Evolutionary conservation across 2,113 vertebrate species (phyloP).

Genomic region (Caranx melampygus): DNA sequence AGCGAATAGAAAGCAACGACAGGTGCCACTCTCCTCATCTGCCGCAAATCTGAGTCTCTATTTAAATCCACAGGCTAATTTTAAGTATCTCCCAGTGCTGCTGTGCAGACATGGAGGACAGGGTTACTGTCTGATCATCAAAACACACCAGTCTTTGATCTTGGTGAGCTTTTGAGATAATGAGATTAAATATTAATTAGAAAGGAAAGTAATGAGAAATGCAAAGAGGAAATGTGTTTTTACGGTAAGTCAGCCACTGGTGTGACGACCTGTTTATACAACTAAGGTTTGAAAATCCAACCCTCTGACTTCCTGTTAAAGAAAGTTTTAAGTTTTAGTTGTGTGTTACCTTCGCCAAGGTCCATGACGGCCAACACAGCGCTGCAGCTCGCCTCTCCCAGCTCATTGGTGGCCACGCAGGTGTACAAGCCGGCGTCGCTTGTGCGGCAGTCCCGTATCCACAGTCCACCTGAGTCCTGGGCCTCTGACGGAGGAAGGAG

Average conservation of each 20-base stretch:
- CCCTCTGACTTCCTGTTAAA: too few species aligned
- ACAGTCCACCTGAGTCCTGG: slow-evolving; percentile 89
- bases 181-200: neutral
- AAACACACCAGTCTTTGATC: neutral
- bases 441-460: slow-evolving; percentile 89
- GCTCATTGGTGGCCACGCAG: slow-evolving; percentile 88
- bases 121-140: slow-evolving; percentile 15
- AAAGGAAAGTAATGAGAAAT: neutral
- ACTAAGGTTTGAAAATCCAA: neutral
- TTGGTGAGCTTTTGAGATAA: neutral
- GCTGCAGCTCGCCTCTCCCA: slow-evolving; percentile 87
- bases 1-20: slow-evolving; percentile 22
- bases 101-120: slow-evolving; percentile 11
- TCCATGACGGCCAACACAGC: slow-evolving; percentile 91
- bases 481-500: slow-evolving; percentile 72
- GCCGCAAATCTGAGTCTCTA: slow-evolving; percentile 16
- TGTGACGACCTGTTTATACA: neutral
- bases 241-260: neutral
- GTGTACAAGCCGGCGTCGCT: slow-evolving; percentile 90
- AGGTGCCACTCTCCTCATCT: slow-evolving; percentile 14
- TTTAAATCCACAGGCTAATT: slow-evolving; percentile 47
- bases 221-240: neutral
- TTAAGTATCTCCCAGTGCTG: slow-evolving; percentile 10
- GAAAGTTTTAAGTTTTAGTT: neutral
- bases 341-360: slow-evolving; percentile 85